These are phyloP conservation scores for Falco punctatus DNA, from an alignment of 2,113 vertebrate genomes.

Conservation along the genomic window DNA sequence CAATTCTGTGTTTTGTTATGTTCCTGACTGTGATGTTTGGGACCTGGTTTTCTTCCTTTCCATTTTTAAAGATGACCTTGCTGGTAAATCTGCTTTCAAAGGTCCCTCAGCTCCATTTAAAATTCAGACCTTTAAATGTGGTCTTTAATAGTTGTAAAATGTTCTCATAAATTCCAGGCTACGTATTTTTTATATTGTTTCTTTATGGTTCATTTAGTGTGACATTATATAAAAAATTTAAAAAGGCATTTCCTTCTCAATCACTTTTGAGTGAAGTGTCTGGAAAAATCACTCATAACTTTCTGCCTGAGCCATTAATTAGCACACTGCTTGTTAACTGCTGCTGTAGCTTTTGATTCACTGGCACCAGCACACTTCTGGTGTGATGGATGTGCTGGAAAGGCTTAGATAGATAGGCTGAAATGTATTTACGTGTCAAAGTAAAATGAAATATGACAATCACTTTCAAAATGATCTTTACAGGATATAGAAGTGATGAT, in stretches of 20 bases:
- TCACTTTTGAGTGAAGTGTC: background rate
- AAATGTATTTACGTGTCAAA: background rate
- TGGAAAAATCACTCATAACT: conserved; percentile 14
- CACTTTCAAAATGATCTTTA: conserved; percentile 37
- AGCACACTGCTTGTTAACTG: conserved; percentile 1
- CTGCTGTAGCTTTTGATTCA: conserved; percentile 38
- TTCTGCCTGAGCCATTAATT: conserved; percentile 41
- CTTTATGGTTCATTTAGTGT: conserved; percentile 57
- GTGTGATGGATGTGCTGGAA: conserved; percentile 19
- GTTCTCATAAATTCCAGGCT: conserved; percentile 50
- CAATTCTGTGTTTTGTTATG: background rate
- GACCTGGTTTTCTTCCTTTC: background rate
- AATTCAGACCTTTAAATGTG: conserved; percentile 39
- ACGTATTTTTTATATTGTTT: conserved; percentile 32
- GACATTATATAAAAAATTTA: conserved; percentile 56
- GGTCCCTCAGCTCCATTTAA: conserved; percentile 34
- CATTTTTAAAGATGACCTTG: conserved; percentile 42
- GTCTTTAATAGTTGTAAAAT: conserved; percentile 35
- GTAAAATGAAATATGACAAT: conserved; percentile 27
- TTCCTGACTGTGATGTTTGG: background rate
- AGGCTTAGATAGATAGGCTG: background rate
- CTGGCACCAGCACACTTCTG: background rate
- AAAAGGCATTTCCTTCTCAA: conserved; percentile 49
- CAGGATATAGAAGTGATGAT: background rate
- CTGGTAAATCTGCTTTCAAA: background rate